Evolutionary conservation across 1,140 invertebrate genomes (phyloP), one percentile per base, ranked within the genome.

Genomic region (Drosophila cardini): DNA sequence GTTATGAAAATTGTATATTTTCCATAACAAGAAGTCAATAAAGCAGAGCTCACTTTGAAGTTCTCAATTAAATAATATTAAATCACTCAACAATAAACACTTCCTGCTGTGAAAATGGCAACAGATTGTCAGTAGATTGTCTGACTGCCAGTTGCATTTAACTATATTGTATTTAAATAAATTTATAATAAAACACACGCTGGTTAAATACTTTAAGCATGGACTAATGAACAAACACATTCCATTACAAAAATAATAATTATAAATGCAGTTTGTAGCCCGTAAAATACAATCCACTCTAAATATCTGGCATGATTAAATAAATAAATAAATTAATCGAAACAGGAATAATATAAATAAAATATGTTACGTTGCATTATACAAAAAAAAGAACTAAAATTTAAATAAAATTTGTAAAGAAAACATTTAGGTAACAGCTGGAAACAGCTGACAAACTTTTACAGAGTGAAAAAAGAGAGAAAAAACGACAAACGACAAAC

Each of bases 71-170:
- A 16, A 45, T 16, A 9, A 16, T 2, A 45, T 45, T 0, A 45
- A 45, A 45, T 45, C 7, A 45, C 7, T 45, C 13, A 45, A 45
- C 43, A 45, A 45, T 8, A 16, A 16, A 21, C n/a, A 58, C 26
- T 38, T 57, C 50, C 64, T 57, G 43, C 16, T 16, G 57, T 18
- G 62, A 53, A 72, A 58, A 26, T 58, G 62, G 36, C 62, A 58
- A 67, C 62, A 60, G 53, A 34, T 58, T 63, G 60, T 26, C 9
- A 36, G 38, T 18, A 56, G 60, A 7, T 21, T 11, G 4, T 50
- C 1, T 4, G 55, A 32, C n/a, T 34, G n/a, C n/a, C n/a, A n/a
- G n/a, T n/a, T n/a, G 48, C 26, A 52, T 36, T 46, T 26, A 26
- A 11, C 18, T 36, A 32, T 62, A 6, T 30, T 42, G 15, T 16